These are phyloP conservation scores for Aelia acuminata DNA, from an alignment of 2,888 invertebrate genomes.

Conservation along the genomic window DNA sequence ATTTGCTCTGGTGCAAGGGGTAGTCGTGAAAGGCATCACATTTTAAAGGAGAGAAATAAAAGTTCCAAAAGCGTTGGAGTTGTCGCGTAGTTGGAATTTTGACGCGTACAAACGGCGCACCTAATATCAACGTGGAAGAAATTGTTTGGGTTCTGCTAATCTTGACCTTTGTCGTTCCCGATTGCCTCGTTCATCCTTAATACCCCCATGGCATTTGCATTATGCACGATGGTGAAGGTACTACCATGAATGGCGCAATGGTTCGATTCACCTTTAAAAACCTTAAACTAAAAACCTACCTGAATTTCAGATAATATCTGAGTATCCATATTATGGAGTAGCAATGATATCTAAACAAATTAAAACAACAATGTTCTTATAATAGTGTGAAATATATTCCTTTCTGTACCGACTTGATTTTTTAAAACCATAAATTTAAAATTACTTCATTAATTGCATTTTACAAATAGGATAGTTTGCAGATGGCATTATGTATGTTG, in stretches of 20 bases:
- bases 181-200: constrained; percentile 6
- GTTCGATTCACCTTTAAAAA: background rate
- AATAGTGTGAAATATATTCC: background rate
- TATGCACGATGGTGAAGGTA: constrained; percentile 18
- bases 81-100: background rate
- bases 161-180: background rate
- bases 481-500: background rate
- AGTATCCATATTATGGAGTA: no score
- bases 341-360: background rate
- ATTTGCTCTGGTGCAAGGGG: constrained; percentile 25
- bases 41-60: background rate
- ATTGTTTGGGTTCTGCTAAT: constrained; percentile 36
- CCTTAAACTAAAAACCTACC: background rate
- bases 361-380: no score
- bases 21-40: background rate
- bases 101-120: background rate
- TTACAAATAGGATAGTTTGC: background rate
- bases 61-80: background rate
- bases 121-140: background rate
- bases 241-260: background rate
- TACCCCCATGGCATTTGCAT: constrained; percentile 16
- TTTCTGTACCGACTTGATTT: background rate
- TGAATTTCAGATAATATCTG: background rate
- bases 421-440: background rate
- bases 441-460: background rate